These are phyloP conservation scores for Drosophila siamana DNA, from an alignment of 2,888 invertebrate species.

Conservation along the genomic window DNA sequence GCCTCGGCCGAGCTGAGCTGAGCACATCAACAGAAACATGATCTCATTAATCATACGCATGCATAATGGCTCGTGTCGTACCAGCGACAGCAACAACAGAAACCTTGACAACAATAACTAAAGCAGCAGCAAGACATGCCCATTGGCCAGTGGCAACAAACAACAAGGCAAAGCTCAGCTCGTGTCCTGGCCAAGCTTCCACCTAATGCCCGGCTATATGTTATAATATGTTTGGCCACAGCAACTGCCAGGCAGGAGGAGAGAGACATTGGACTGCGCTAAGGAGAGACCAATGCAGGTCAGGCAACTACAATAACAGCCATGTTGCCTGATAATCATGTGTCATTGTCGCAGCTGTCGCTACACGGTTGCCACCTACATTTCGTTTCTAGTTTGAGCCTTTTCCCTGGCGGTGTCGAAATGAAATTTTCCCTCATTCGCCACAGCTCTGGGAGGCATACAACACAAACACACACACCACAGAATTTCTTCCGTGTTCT, in stretches of 20 bases:
- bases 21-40: conserved; percentile 71
- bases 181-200: conserved; percentile 1
- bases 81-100: conserved; percentile 32
- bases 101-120: conserved; percentile 26
- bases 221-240: conserved; percentile 63
- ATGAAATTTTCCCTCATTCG: conserved; percentile 38
- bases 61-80: conserved; percentile 73
- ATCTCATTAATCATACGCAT: conserved; percentile 78
- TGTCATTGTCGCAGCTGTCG: conserved; percentile 77
- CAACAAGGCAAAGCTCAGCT: conserved; percentile 8
- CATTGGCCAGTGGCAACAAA: conserved; percentile 38
- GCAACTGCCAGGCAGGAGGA: conserved; percentile 24
- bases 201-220: conserved; percentile 57
- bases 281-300: conserved; percentile 33
- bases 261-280: conserved; percentile 25
- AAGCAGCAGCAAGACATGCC: conserved; percentile 31
- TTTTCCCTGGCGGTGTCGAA: conserved; percentile 12
- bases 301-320: conserved; percentile 54
- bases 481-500: conserved; percentile 7
- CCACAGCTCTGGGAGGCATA: conserved; percentile 16
- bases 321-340: conserved; percentile 70
- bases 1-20: conserved; percentile 38
- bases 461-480: not conserved
- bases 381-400: not conserved
- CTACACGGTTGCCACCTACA: conserved; percentile 38